Conservation (phyloP, 2,797 vertebrate genomes). For the Paguma larvata region DNA sequence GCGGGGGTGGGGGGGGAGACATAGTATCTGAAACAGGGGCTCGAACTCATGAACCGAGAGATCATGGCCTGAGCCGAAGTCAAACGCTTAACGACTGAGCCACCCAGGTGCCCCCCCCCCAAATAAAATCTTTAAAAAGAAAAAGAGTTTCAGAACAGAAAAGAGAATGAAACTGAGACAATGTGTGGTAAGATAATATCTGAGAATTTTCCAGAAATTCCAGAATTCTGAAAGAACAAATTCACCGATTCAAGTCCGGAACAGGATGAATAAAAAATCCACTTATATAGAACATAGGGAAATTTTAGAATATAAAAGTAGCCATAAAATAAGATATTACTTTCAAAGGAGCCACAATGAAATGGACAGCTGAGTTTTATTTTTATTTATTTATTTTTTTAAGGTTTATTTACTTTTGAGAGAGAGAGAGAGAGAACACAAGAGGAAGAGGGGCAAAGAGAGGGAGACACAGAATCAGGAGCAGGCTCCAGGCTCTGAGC, state of each 20-base stretch:
- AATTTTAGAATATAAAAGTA: neutral
- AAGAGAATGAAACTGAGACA: neutral
- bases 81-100: too few species aligned
- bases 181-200: neutral
- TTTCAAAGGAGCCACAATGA: neutral
- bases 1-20: too few species aligned
- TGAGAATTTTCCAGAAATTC: neutral
- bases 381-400: too few species aligned
- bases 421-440: too few species aligned
- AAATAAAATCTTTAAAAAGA: too few species aligned
- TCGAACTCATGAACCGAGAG: fast-evolving
- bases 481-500: too few species aligned
- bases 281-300: neutral
- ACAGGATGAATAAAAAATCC: neutral
- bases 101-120: too few species aligned
- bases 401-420: neutral
- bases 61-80: too few species aligned
- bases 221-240: neutral
- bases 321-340: neutral
- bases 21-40: too few species aligned
- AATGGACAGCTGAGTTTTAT: neutral
- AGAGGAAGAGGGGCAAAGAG: too few species aligned
- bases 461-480: too few species aligned
- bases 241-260: neutral
- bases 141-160: neutral